Conservation (phyloP, 2,888 invertebrate genomes). For the Athalia cordata region DNA sequence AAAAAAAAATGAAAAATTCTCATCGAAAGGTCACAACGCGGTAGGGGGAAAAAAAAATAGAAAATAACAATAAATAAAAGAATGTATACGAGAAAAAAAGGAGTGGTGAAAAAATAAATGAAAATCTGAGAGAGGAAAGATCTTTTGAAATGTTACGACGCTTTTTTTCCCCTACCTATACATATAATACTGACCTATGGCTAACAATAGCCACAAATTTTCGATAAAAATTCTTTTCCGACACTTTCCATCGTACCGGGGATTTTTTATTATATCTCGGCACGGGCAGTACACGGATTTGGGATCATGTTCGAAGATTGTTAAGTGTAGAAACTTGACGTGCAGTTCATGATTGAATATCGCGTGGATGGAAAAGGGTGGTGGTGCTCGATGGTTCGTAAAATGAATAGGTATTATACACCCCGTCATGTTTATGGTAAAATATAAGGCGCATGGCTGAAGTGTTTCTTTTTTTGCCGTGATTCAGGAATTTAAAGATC, state of each 20-base stretch:
- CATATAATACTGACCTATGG: background rate
- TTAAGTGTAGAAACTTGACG: background rate
- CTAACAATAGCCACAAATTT: conserved; percentile 9
- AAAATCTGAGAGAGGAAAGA: background rate
- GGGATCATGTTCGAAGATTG: background rate
- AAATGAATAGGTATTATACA: conserved; percentile 12
- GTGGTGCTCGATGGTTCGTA: conserved; percentile 13
- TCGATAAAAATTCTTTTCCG: conserved; percentile 22
- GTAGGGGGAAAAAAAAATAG: background rate
- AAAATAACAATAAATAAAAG: background rate
- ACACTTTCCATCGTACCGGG: background rate
- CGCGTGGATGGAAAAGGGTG: background rate
- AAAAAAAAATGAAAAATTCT: conserved; percentile 16
- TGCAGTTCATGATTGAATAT: conserved; percentile 19
- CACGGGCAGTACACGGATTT: too few relatives aligned
- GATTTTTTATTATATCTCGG: background rate
- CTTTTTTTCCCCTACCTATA: background rate
- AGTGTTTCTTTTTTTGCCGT: conserved; percentile 11
- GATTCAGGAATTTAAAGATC: background rate
- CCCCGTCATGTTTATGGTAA: background rate
- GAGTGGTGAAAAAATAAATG: background rate
- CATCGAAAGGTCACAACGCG: conserved; percentile 13
- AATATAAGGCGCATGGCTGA: background rate
- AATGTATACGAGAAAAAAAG: background rate
- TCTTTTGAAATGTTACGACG: conserved; percentile 34